Base-by-base conservation (phyloP, 2,888 invertebrate species). In the Heliconius ismenius region DNA sequence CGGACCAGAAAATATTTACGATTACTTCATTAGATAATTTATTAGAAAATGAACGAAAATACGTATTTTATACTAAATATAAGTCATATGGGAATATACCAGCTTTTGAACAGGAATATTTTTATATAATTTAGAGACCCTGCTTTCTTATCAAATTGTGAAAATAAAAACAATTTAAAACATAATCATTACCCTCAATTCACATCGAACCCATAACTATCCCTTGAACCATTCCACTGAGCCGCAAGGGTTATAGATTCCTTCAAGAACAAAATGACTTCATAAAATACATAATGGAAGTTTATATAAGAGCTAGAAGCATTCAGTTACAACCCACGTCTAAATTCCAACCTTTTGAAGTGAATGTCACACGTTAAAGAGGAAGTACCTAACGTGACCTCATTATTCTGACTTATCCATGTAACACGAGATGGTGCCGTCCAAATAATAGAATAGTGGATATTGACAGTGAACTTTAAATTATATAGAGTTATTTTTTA, bases 351-450 rank as follows among this genome's bases (percentile, higher is more conserved):
- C 79, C 80, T 74, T 82, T 81, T 80, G 80, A 54, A 75, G 74
- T 75, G 79, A 81, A 82, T 80, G 80, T 81, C 80, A 82, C 79
- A 79, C 78, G 82, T 80, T 81, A 82, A 83, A 81, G 76, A 83
- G 82, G 82, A 82, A 81, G 79, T 80, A 78, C 26, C 58, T 79
- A 69, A 70, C 72, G 77, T 79, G 76, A 76, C 63, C 67, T 74
- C 73, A 76, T 73, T 77, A 74, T 77, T 72, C 75, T 67, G 74
- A 79, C 74, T 76, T 63, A 79, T 67, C 77, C 58, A 36, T 60
- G 60, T 63, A 73, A 62, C 21, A 13, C 13, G 73, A 73, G 63
- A 63, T 28, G 63, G 24, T 62, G 75, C n/a, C 9, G 65, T 15
- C 60, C 26, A 58, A 60, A 28, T 67, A 43, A 43, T 58, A 28